Percentiles rank a stretch among this genome's conserved stretches.
Evolutionary conservation across 2,113 vertebrate species (phyloP).

Genomic region (Cervus canadensis): DNA sequence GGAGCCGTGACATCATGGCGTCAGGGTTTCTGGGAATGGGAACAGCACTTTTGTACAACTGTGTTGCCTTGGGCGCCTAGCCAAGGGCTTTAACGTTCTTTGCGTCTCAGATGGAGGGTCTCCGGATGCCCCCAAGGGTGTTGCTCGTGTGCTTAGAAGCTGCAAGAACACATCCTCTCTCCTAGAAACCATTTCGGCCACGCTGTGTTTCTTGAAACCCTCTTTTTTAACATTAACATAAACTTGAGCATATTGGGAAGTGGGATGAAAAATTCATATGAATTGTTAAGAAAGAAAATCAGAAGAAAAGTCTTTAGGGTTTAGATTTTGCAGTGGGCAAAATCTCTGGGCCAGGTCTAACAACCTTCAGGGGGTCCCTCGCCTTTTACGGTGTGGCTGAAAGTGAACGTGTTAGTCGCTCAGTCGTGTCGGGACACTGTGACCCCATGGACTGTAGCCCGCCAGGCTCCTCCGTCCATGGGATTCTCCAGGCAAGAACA

Average conservation of each 20-base stretch:
- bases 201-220: background rate
- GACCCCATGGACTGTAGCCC: background rate
- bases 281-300: background rate
- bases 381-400: background rate
- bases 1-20: fast-evolving
- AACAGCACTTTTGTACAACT: fast-evolving
- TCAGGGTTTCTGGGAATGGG: background rate
- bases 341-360: background rate
- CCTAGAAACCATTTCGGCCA: background rate
- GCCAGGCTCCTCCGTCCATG: background rate
- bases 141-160: too few species aligned
- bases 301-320: background rate
- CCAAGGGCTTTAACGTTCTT: background rate
- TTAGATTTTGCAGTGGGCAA: background rate
- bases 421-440: background rate
- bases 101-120: background rate
- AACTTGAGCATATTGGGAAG: background rate
- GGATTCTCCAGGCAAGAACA: background rate
- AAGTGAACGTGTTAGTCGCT: background rate
- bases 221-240: background rate
- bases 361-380: fast-evolving
- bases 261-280: background rate
- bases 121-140: fast-evolving
- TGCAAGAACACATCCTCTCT: background rate
- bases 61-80: background rate